phyloP scores from a whole-genome alignment of 1,140 invertebrate species.

The Zaprionus taronus region DNA sequence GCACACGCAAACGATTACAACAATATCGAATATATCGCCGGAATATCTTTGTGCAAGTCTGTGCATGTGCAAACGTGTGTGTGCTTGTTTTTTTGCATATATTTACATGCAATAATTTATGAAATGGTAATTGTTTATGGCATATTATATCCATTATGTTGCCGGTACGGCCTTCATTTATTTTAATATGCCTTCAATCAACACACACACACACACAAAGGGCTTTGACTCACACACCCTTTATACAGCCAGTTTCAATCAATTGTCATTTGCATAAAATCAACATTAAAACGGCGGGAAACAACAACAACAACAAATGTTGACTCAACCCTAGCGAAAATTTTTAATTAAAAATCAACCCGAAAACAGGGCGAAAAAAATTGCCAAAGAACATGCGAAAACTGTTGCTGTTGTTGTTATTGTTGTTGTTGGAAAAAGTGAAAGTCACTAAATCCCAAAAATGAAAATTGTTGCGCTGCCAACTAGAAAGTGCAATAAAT shows the following conservation, averaged over 20 bases:
- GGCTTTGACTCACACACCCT: not conserved
- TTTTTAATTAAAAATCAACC: constrained; percentile 69
- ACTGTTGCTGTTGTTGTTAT: constrained; percentile 10
- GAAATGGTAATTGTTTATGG: constrained; percentile 70
- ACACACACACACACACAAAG: constrained; percentile 27
- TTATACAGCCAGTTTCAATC: constrained; percentile 59
- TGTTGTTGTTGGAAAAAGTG: constrained; percentile 46
- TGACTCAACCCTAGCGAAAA: constrained; percentile 22
- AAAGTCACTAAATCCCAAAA: constrained; percentile 66
- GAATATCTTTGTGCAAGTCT: constrained; percentile 5
- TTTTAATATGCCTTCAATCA: constrained; percentile 67
- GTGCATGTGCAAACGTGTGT: not conserved
- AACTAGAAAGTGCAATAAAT: constrained; percentile 57
- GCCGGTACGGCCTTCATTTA: constrained; percentile 44
- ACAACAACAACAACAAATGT: constrained; percentile 19
- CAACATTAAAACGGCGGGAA: constrained; percentile 62
- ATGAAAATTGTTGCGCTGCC: constrained; percentile 43
- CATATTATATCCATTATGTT: constrained; percentile 67
- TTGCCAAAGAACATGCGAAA: constrained; percentile 56
- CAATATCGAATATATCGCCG: not conserved
- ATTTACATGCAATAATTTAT: constrained; percentile 61
- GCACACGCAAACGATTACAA: constrained; percentile 23
- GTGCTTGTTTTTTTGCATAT: constrained; percentile 22
- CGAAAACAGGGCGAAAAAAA: constrained; percentile 43
- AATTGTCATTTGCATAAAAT: constrained; percentile 78